Conservation (phyloP, 2,113 vertebrate genomes). For the Ahaetulla prasina region DNA sequence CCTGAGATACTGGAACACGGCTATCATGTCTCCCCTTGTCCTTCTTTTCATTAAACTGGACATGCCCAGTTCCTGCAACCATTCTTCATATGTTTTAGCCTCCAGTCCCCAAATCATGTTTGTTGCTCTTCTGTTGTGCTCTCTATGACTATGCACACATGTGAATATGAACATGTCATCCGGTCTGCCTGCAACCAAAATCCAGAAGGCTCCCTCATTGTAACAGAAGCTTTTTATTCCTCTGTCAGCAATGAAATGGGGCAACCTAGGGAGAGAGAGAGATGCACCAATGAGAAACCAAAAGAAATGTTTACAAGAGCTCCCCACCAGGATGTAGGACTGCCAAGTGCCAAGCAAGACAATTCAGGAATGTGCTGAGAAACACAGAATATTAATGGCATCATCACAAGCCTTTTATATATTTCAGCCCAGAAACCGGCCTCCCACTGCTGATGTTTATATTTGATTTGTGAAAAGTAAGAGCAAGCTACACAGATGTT, state of each 20-base stretch:
- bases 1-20: no score
- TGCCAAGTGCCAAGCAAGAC: not conserved
- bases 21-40: no score
- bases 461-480: conserved; percentile 35
- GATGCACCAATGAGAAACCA: not conserved
- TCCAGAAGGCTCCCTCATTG: not conserved
- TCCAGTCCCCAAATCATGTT: no score
- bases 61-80: no score
- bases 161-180: not conserved
- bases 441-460: conserved; percentile 38
- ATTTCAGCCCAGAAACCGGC: conserved; percentile 37
- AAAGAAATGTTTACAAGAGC: conserved; percentile 12
- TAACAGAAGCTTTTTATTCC: conserved; percentile 7
- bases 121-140: no score
- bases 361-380: conserved; percentile 31
- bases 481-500: conserved; percentile 22
- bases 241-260: not conserved
- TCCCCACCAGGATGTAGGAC: conserved; percentile 10
- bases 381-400: conserved; percentile 45
- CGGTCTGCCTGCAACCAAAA: fast-evolving
- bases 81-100: no score
- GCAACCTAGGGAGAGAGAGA: not conserved
- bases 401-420: conserved; percentile 28
- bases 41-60: no score
- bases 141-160: not conserved